Evolutionary conservation across 2,113 vertebrate species (phyloP), one percentile per base, ranked within the genome.

Genomic region (Limnothrissa miodon): DNA sequence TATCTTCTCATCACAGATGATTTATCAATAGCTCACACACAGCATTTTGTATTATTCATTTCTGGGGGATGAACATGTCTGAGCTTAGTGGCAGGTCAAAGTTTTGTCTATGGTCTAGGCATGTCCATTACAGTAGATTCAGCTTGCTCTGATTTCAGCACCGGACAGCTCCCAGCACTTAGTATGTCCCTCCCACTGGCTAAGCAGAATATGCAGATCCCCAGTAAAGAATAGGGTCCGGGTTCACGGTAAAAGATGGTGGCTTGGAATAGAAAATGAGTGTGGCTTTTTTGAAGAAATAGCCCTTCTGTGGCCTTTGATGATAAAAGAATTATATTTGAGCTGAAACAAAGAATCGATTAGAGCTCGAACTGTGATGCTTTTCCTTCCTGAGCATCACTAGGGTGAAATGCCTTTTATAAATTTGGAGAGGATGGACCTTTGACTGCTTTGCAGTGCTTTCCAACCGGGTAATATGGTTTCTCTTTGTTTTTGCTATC

Each of bases 121-220:
- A 36, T 5, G 82, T 66, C n/a, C 44, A 36, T 78, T 79, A n/a
- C 79, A n/a, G 84, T 62, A n/a, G 79, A 39, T 79, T 45, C 39
- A 23, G 42, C 0, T 13, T 5, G 33, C 81, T 91, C 83, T 83
- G 78, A 29, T 89, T 91, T 93, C 88, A 91, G 89, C 85, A 92
- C 86, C 39, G 87, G 90, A 93, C 91, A 92, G 90, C 86, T 86
- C 90, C 90, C 1, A 13, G 29, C 2, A 17, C 17, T 45, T n/a
- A 8, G 25, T 36, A 6, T 80, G 66, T 66, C 36, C 39, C 74
- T 80, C 51, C 74, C 45, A 78, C 48, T 53, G 80, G 17, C 36
- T 87, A 70, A 44, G 25, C 10, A 29, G 59, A 62, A n/a, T n/a
- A 62, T 0, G 25, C n/a, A 62, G 59, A n/a, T 29, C 59, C 59